A percentile compares a stretch with the other conserved stretches of the same genome.
These are phyloP conservation scores for Diadophis punctatus DNA, from an alignment of 2,113 vertebrate species.

Conservation along the genomic window DNA sequence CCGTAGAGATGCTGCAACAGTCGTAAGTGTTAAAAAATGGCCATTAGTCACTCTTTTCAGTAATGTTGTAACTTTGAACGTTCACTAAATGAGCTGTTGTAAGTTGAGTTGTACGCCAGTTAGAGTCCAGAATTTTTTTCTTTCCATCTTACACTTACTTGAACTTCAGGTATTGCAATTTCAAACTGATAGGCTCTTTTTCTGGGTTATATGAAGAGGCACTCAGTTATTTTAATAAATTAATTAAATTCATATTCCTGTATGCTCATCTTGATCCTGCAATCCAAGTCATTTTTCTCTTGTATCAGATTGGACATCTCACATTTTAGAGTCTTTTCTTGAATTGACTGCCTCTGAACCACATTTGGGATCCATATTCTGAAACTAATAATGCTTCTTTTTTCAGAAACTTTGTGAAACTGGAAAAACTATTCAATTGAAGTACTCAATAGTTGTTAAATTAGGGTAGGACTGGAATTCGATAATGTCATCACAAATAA, in stretches of 20 bases:
- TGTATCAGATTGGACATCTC: neutral
- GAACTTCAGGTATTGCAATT: neutral
- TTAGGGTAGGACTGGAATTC: neutral
- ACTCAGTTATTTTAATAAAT: neutral
- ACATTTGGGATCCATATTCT: neutral
- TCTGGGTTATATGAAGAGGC: neutral
- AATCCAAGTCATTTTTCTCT: neutral
- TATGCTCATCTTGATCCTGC: neutral
- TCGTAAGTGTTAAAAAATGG: neutral
- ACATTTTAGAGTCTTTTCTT: neutral
- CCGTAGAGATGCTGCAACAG: too few species aligned
- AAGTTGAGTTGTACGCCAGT: neutral
- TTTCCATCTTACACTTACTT: neutral
- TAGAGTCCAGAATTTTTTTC: neutral
- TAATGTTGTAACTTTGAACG: neutral
- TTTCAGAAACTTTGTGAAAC: neutral
- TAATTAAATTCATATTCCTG: neutral
- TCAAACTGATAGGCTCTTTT: neutral
- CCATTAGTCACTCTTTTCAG: neutral
- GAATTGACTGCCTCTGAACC: neutral
- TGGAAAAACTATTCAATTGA: neutral
- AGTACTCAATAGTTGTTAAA: neutral
- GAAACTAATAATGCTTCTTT: neutral
- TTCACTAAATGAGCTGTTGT: neutral
- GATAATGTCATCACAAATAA: neutral